Base-by-base conservation (phyloP, 2,888 invertebrate species). In the Acleris literana region DNA sequence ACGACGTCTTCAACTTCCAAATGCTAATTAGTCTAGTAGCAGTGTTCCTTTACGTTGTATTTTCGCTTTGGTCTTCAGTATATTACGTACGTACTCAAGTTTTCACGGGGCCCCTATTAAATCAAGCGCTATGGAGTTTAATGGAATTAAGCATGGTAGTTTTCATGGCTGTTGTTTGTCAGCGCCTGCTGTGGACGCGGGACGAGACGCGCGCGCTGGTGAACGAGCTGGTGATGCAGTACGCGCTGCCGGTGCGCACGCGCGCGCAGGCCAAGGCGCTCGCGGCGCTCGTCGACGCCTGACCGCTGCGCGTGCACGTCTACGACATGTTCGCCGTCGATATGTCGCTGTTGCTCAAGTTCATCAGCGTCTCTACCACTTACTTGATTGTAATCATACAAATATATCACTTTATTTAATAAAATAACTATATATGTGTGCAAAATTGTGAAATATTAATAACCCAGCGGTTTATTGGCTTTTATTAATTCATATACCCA, bases 341-440 rank as follows among this genome's bases (percentile, higher is more conserved):
- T 69, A 80, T 88, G 22, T 85, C 85, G 1, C 71, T 90, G 5
- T 82, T 88, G 74, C 74, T 89, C 11, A 88, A 88, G 60, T 90
- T 88, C 66, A 80, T 88, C 54, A 88, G 86, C 69, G 83, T 88
- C 5, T 82, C 87, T 16, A 86, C 88, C 0, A 87, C 89, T 0
- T 90, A 88, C 70, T 79, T 89, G 57, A 87, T 90, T 74, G 80
- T 90, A 22, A 82, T 88, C 39, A 81, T 90, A 69, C 90, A 90
- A 75, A 74, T 87, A 49, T 82, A 82, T 54, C 84, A 87, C 71
- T 82, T 86, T 68, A 55, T 80, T 43, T 84, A 76, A 81, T 9
- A 56, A 11, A 33, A 3, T 33, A 3, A 33, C 7, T 33, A 33
- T 33, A 3, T 9, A 33, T 13, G 13, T 39, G 39, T 39, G 13